Percentiles rank a stretch among this genome's conserved stretches.
Conservation (phyloP, 2,797 vertebrate species). For the Thamnophis elegans region DNA sequence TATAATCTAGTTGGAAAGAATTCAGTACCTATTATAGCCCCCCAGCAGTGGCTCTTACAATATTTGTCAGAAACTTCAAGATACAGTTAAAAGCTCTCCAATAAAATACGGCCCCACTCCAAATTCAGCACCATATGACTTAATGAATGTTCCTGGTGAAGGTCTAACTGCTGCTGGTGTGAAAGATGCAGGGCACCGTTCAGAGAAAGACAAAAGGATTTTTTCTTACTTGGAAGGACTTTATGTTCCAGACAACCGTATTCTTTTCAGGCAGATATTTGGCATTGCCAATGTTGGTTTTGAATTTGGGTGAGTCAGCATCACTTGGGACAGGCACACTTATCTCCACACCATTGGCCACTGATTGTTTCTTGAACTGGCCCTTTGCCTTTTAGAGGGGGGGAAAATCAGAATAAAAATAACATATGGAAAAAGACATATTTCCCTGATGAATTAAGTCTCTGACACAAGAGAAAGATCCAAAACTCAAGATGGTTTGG, state of each 20-base stretch:
- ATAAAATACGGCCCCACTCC: not conserved
- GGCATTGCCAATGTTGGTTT: slow-evolving; percentile 86
- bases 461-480: not conserved
- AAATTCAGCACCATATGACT: not conserved
- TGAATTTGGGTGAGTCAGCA: slow-evolving; percentile 92
- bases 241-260: slow-evolving; percentile 90
- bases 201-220: not conserved
- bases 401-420: not conserved
- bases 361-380: slow-evolving; percentile 96
- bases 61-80: not conserved
- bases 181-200: not conserved
- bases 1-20: not conserved
- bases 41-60: not conserved
- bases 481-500: not conserved
- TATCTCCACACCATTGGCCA: slow-evolving; percentile 93
- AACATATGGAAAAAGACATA: not conserved
- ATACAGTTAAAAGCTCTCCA: not conserved
- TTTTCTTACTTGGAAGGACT: slow-evolving; percentile 88
- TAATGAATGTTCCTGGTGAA: not conserved
- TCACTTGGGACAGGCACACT: slow-evolving; percentile 90
- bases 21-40: not conserved
- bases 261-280: slow-evolving; percentile 91
- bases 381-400: slow-evolving; percentile 84
- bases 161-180: not conserved
- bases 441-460: not conserved